Base-by-base conservation (phyloP, 2,888 invertebrate genomes). In the Caenorhabditis wallacei region DNA sequence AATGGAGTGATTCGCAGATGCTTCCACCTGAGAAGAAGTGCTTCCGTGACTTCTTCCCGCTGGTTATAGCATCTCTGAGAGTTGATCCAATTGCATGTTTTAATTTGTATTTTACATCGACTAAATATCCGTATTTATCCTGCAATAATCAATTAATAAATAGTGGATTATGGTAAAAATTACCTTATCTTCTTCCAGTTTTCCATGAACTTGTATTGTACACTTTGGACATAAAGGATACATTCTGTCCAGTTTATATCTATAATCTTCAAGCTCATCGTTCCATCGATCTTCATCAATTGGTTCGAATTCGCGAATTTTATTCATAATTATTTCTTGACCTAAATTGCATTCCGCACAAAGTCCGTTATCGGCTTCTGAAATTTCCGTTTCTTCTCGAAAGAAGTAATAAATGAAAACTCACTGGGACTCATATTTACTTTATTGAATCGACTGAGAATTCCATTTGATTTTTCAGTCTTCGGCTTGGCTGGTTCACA, bases 211-310 rank as follows among this genome's bases (percentile, higher is more conserved):
- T 48, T 63, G 81, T 11, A 87, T 54, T 13, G 81, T 81, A 63
- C 89, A 89, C 35, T 61, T 66, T 8, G 84, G 63, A 71, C 89
- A 89, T 26, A 89, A 57, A 40, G 86, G 85, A 63, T 89, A 85
- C 56, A 74, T 56, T 54, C 85, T 64, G 24, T 89, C 85, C 13
- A 89, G 75, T 40, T 72, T 80, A 40, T 83, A 81, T 46, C 82
- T 59, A 51, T 78, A 88, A n/a, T 82, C 86, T 10, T 87, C 87
- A 20, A 87, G 80, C 30, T 88, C 88, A 26, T 85, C 86, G 51
- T 85, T 80, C 81, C 85, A 89, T 69, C 82, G 68, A 35, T 82
- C 88, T 64, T 89, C 89, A 79, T 87, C 57, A 0, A 56, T 57
- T 1, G 88, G 85, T 51, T 89, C 89, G 64, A 88, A 89, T 4